phyloP scores from a whole-genome alignment of 1,140 invertebrate genomes.

The Druon quercuslanigerum region DNA sequence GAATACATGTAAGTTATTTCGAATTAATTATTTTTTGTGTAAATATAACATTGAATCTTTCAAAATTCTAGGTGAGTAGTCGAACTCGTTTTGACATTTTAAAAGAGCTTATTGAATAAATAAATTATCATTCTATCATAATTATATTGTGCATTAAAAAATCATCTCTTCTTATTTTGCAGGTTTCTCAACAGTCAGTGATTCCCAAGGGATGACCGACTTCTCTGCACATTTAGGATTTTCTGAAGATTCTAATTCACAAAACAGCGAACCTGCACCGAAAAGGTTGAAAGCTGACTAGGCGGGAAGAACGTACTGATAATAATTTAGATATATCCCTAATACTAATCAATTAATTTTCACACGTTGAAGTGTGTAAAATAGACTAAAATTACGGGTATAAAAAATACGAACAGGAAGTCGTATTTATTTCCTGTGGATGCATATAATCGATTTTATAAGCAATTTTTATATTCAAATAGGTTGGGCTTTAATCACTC shows the following conservation, averaged over 20 bases:
- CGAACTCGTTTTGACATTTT: no score
- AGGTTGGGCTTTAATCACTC: no score
- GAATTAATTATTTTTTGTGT: no score
- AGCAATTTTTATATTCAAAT: neutral
- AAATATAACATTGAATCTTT: neutral
- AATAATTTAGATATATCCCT: slow-evolving; percentile 6
- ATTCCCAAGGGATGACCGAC: slow-evolving; percentile 90
- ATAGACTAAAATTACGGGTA: neutral
- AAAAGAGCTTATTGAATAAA: no score
- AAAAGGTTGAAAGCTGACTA: slow-evolving; percentile 87
- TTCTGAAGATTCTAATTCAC: slow-evolving; percentile 92
- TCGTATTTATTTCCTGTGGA: slow-evolving; percentile 16
- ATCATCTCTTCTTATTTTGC: slow-evolving; percentile 41
- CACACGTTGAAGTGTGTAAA: slow-evolving; percentile 22
- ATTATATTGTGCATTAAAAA: neutral
- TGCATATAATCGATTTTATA: neutral
- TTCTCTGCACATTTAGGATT: slow-evolving; percentile 90
- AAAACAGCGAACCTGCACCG: slow-evolving; percentile 86
- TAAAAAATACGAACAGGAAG: neutral
- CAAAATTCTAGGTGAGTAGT: no score
- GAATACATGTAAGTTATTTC: slow-evolving; percentile 88
- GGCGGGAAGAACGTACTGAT: slow-evolving; percentile 35
- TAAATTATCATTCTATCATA: no score
- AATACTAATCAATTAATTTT: neutral
- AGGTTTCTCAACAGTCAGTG: slow-evolving; percentile 93